Evolutionary conservation across 2,888 invertebrate genomes (phyloP).

Genomic region (Meiosimyza decipiens): DNA sequence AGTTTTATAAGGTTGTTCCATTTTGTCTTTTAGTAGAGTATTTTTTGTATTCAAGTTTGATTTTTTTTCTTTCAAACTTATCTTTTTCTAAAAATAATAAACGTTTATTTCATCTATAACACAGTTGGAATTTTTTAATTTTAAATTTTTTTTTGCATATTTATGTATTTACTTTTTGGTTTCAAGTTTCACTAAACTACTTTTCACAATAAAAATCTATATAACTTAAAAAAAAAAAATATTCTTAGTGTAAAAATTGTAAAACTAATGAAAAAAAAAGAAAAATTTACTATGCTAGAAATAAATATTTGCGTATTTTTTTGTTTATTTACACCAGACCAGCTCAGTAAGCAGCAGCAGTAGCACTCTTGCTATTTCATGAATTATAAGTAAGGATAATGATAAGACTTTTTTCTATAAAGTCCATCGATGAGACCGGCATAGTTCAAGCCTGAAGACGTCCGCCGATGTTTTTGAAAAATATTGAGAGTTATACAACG

Average conservation of each 20-base stretch:
- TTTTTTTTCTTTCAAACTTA: constrained; percentile 2
- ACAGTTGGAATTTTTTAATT: constrained; percentile 39
- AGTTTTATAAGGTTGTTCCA: background rate
- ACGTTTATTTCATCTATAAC: constrained; percentile 33
- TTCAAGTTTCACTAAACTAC: constrained; percentile 12
- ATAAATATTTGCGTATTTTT: constrained; percentile 11
- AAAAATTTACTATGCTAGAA: background rate
- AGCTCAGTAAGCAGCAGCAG: background rate
- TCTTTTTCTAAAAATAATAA: constrained; percentile 21
- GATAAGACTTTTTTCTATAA: constrained; percentile 67
- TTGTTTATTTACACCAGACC: constrained; percentile 17
- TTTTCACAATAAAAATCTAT: constrained; percentile 13
- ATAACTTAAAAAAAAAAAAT: constrained; percentile 20
- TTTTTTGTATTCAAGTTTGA: background rate
- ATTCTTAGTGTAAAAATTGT: background rate
- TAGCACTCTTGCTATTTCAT: constrained; percentile 44
- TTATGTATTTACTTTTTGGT: background rate
- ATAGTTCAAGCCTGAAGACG: constrained; percentile 57
- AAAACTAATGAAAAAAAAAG: constrained; percentile 9
- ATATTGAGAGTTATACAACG: constrained; percentile 29
- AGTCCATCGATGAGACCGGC: constrained; percentile 65
- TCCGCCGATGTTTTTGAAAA: background rate
- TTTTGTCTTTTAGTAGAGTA: no score
- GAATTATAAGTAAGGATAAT: constrained; percentile 68
- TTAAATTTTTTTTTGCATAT: constrained; percentile 25